Conservation (phyloP, 2,113 vertebrate genomes). For the Ginglymostoma cirratum region DNA sequence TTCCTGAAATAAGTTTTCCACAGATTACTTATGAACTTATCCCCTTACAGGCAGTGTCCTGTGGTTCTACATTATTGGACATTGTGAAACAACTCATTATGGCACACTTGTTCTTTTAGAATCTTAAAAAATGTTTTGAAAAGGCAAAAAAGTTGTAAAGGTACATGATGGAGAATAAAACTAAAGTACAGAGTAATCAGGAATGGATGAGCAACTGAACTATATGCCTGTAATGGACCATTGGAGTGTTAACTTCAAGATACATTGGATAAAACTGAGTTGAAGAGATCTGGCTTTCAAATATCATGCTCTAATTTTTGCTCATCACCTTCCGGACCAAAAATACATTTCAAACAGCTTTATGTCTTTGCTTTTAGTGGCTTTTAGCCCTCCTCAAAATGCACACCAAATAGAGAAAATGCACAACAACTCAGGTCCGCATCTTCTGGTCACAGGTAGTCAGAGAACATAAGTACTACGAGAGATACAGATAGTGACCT, state of each 20-base stretch:
- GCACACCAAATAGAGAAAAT: not conserved
- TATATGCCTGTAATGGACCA: not conserved
- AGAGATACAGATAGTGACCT: too few species aligned
- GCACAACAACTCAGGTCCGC: not conserved
- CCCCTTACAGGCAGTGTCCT: not conserved
- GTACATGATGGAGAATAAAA: not conserved
- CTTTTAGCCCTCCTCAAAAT: not conserved
- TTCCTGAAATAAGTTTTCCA: not conserved
- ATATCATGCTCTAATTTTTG: not conserved
- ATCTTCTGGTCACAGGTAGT: too few species aligned
- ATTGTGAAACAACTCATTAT: not conserved
- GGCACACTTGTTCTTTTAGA: not conserved
- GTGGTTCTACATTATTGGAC: not conserved
- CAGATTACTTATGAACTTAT: not conserved
- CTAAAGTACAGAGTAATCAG: not conserved
- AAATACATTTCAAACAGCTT: not conserved
- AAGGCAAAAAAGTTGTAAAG: not conserved
- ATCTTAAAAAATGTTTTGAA: not conserved
- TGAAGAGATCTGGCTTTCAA: not conserved
- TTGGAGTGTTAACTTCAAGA: not conserved
- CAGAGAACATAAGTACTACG: not conserved
- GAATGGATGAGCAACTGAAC: not conserved
- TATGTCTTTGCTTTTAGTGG: not conserved
- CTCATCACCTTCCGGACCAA: not conserved
- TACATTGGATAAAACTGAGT: not conserved